Conservation (phyloP, 2,888 invertebrate genomes). For the Apodemia zela region DNA sequence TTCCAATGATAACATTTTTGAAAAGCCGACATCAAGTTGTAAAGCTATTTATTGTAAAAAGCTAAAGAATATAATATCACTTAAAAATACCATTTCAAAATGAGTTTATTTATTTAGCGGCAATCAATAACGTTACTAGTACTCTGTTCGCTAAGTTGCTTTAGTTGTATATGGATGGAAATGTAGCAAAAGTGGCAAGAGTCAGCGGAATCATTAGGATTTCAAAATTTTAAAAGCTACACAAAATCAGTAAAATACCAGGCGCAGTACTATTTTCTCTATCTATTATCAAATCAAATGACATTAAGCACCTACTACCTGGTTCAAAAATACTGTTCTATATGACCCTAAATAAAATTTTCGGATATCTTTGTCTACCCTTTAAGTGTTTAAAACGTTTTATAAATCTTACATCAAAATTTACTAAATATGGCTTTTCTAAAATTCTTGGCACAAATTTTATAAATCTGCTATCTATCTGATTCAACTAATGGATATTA, state of each 20-base stretch:
- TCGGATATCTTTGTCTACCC: conserved; percentile 51
- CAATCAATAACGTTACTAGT: conserved; percentile 59
- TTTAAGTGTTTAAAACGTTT: conserved; percentile 46
- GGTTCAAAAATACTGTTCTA: conserved; percentile 69
- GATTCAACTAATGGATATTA: conserved; percentile 69
- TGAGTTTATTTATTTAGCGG: conserved; percentile 55
- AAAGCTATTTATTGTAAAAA: conserved; percentile 68
- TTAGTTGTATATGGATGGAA: conserved; percentile 70
- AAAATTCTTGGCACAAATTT: conserved; percentile 65
- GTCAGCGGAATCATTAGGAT: conserved; percentile 52
- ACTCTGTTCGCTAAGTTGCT: conserved; percentile 56
- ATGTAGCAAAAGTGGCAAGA: conserved; percentile 72
- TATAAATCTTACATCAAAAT: conserved; percentile 49
- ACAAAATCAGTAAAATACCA: conserved; percentile 62
- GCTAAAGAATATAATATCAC: conserved; percentile 66
- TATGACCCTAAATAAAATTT: conserved; percentile 71
- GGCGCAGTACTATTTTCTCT: conserved; percentile 60
- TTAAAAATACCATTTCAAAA: conserved; percentile 62
- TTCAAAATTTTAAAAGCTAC: conserved; percentile 58
- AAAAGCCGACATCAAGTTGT: conserved; percentile 77
- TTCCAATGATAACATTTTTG: conserved; percentile 76
- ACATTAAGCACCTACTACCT: conserved; percentile 70
- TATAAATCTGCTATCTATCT: conserved; percentile 73
- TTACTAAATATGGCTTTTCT: conserved; percentile 61
- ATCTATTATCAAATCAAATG: conserved; percentile 64